Evolutionary conservation across 1,140 invertebrate genomes (phyloP), one percentile per base, ranked within the genome.

Genomic region (Sycobia sp.): DNA sequence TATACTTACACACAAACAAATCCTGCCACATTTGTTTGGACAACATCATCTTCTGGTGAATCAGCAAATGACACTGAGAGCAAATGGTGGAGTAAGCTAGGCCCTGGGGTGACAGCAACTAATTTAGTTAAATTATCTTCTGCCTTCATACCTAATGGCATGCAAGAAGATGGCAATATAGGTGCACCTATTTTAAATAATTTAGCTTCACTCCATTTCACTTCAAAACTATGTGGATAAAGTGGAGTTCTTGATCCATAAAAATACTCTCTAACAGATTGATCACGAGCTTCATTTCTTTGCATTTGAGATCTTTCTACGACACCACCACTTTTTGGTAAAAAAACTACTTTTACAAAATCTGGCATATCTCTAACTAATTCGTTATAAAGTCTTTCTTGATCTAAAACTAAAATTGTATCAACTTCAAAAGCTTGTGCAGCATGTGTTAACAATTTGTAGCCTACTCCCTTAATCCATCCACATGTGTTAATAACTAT

Each of bases 401-500:
- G 96, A 80, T 99, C 97, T 49, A 99, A 76, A 0, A 99, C 97
- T 63, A 99, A 83, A 71, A 99, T 94, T 0, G 96, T 89, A 77
- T 97, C 94, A 2, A 97, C 94, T 85, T 97, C 93, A 82, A 99
- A 99, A 7, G 92, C 91, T 73, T 94, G 89, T 0, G 95, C 94
- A 5, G 94, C 89, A 72, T 97, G 92, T 10, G 90, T 87, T 11
- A 95, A 75, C 43, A 91, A 84, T 72, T 90, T 90, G 74, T 95
- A 96, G 0, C 94, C 95, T 8, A 88, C 90, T 1, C 88, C 92
- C 82, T 96, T 95, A 0, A 98, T 89, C 96, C 96, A 99, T 1
- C 97, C 97, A 74, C 95, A 97, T 0, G 97, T 99, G 76, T 99
- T 99, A 51, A 99, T 96, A 34, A 99, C 90, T 1, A 95, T 91